Percentiles rank a stretch among this genome's conserved stretches.
Conservation (phyloP, 2,888 invertebrate genomes). For the Orthonevra nobilis region DNA sequence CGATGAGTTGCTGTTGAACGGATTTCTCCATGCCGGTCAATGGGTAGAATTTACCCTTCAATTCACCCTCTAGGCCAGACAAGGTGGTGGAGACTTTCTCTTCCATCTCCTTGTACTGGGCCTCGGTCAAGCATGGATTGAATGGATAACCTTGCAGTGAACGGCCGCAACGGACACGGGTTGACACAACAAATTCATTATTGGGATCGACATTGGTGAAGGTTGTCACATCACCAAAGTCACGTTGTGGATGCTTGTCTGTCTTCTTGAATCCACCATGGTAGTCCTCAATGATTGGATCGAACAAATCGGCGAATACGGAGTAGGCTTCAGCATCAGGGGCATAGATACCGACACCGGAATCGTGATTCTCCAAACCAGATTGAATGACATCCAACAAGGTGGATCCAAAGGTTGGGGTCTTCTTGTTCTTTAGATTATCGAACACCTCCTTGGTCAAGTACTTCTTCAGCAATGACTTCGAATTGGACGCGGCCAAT, state of each 20-base stretch:
- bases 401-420: constrained; percentile 92
- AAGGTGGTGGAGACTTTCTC: constrained; percentile 91
- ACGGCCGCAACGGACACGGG: constrained; percentile 97
- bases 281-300: constrained; percentile 99
- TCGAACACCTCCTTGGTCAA: constrained; percentile 95
- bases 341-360: constrained; percentile 98
- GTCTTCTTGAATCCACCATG: constrained; percentile 96
- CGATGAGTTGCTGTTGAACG: constrained; percentile 96
- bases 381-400: constrained; percentile 97
- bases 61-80: constrained; percentile 91
- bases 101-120: constrained; percentile 99
- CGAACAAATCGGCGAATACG: constrained; percentile 94
- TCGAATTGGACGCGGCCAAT: constrained; percentile 93
- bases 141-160: constrained; percentile 97
- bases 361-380: constrained; percentile 97
- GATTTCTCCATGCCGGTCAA: constrained; percentile 98
- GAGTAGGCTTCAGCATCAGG: constrained; percentile 98
- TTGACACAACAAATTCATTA: constrained; percentile 95
- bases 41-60: constrained; percentile 97
- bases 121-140: constrained; percentile 98
- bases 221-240: constrained; percentile 95
- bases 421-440: constrained; percentile 94
- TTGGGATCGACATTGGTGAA: constrained; percentile 96
- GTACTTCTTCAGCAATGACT: constrained; percentile 97
- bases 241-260: constrained; percentile 95